Conservation (phyloP, 1,140 invertebrate genomes). For the Neoseiulus cucumeris region DNA sequence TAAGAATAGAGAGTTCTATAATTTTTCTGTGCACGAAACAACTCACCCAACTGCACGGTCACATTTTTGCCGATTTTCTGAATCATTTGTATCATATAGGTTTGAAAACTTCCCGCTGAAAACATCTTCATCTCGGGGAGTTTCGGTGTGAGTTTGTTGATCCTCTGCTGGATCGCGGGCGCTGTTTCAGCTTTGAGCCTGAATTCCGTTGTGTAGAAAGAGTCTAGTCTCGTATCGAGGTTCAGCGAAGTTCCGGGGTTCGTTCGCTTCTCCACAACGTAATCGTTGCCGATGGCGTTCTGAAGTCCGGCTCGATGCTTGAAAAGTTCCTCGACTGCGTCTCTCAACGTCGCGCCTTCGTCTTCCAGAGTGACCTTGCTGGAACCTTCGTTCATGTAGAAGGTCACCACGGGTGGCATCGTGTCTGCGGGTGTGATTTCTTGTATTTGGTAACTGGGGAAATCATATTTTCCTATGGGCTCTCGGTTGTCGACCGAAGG, state of each 20-base stretch:
- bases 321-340: neutral
- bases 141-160: neutral
- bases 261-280: slow-evolving; percentile 29
- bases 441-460: slow-evolving; percentile 64
- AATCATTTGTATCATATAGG: slow-evolving; percentile 53
- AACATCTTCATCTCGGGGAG: neutral
- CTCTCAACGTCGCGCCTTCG: neutral
- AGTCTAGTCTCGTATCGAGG: slow-evolving; percentile 25
- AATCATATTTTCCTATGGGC: slow-evolving; percentile 75
- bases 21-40: too few relatives aligned
- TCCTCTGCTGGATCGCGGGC: slow-evolving; percentile 22
- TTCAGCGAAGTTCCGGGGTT: slow-evolving; percentile 28
- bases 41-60: slow-evolving; percentile 50
- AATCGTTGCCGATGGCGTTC: slow-evolving; percentile 24
- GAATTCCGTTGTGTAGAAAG: slow-evolving; percentile 29
- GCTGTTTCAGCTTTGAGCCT: slow-evolving; percentile 27
- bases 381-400: neutral
- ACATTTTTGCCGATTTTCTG: slow-evolving; percentile 56
- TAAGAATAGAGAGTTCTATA: too few relatives aligned
- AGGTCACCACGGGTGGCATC: neutral
- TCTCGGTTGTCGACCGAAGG: slow-evolving; percentile 68
- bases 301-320: slow-evolving; percentile 6
- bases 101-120: slow-evolving; percentile 30
- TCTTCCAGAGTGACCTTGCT: neutral
- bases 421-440: slow-evolving; percentile 30